Conservation (phyloP, 1,140 invertebrate genomes). For the Papilio helenus region DNA sequence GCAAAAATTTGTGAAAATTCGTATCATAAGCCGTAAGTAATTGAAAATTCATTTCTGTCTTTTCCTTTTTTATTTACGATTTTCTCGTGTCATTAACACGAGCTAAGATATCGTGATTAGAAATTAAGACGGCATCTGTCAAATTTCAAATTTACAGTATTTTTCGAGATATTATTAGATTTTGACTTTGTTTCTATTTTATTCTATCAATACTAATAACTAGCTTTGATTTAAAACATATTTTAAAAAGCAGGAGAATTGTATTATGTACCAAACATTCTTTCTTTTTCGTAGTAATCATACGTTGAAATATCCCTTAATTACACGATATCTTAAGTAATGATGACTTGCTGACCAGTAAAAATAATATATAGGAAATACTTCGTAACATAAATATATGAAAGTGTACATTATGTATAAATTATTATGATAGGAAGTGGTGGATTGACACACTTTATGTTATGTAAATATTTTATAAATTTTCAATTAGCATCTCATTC, state of each 20-base stretch:
- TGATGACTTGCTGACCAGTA: background rate
- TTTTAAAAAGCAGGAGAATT: background rate
- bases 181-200: constrained; percentile 17
- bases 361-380: background rate
- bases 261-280: background rate
- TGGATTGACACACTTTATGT: background rate
- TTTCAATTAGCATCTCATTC: background rate
- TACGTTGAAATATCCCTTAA: background rate
- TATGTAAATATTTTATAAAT: background rate
- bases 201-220: constrained; percentile 4
- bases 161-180: constrained; percentile 45
- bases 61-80: constrained; percentile 23
- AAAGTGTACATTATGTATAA: background rate
- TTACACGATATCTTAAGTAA: constrained; percentile 1
- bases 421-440: background rate
- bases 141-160: constrained; percentile 52
- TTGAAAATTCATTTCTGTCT: constrained; percentile 33
- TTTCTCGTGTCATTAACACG: background rate
- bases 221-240: background rate
- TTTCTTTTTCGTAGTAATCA: background rate
- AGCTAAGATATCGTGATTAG: constrained; percentile 26
- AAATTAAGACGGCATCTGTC: constrained; percentile 57
- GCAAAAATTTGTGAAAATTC: constrained; percentile 65
- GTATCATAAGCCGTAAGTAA: constrained; percentile 67
- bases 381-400: background rate